A percentile compares a stretch with the other conserved stretches of the same genome.
phyloP scores from a whole-genome alignment of 2,113 vertebrate genomes.

The Oreochromis aureus region DNA sequence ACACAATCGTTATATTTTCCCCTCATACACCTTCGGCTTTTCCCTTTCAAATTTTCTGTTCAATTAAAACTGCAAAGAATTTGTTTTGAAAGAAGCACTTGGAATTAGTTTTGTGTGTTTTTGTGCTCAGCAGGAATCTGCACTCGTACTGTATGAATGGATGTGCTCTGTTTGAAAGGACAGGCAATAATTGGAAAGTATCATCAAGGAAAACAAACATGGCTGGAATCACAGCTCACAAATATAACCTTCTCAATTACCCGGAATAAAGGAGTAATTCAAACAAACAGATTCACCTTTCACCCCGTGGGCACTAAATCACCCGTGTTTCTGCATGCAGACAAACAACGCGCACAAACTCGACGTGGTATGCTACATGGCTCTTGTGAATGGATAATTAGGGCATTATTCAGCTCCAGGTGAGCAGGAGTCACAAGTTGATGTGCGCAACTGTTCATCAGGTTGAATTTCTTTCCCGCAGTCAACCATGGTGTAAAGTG shows the following conservation, averaged over 20 bases:
- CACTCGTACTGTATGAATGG: neutral
- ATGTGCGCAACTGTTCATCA: neutral
- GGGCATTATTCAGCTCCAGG: constrained; percentile 5
- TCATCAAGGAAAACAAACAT: constrained; percentile 11
- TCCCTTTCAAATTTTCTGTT: neutral
- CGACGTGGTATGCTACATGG: neutral
- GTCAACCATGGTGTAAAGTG: constrained; percentile 20
- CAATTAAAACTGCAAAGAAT: neutral
- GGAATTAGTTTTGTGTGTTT: neutral
- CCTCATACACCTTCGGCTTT: neutral
- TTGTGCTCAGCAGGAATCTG: neutral
- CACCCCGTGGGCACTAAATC: neutral
- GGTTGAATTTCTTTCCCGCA: neutral
- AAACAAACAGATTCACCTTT: constrained; percentile 18
- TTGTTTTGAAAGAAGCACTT: neutral
- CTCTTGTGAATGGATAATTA: constrained; percentile 25
- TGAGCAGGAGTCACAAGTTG: neutral
- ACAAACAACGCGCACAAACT: neutral
- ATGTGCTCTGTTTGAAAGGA: neutral
- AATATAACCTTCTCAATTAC: constrained; percentile 12
- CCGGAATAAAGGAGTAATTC: constrained; percentile 2
- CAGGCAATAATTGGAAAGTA: neutral
- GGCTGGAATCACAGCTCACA: neutral
- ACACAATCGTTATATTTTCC: neutral
- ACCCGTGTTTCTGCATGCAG: neutral